phyloP scores from a whole-genome alignment of 2,888 invertebrate species.

The Rotaria sp. region DNA sequence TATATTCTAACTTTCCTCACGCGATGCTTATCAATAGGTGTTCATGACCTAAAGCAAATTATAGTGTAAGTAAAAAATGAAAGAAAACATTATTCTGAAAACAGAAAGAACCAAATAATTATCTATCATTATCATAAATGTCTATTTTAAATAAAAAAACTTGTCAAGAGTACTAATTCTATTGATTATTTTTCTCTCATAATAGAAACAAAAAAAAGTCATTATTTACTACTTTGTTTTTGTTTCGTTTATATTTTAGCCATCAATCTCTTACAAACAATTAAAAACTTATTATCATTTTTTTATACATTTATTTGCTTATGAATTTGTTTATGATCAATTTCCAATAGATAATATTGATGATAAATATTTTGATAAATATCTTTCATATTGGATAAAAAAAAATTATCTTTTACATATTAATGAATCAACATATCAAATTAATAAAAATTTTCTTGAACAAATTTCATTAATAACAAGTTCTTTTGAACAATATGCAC shows the following conservation, averaged over 20 bases:
- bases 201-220: too few species aligned
- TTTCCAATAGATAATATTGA: background rate
- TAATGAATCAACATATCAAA: background rate
- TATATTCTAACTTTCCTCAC: too few species aligned
- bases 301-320: background rate
- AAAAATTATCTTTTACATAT: background rate
- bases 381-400: background rate
- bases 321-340: conserved; percentile 27
- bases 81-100: too few species aligned
- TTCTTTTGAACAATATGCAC: background rate
- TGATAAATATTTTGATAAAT: background rate
- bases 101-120: too few species aligned
- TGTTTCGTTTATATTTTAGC: background rate
- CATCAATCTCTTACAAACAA: background rate
- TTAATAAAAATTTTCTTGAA: background rate
- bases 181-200: too few species aligned
- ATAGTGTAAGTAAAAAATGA: too few species aligned
- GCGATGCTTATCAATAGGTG: too few species aligned
- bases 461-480: conserved; percentile 3
- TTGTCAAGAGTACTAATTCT: too few species aligned
- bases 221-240: too few species aligned
- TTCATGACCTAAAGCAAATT: too few species aligned
- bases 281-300: background rate
- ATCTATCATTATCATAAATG: too few species aligned
- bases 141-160: too few species aligned